Conservation (phyloP, 1,140 invertebrate species). For the Rhopalosiphum padi region DNA sequence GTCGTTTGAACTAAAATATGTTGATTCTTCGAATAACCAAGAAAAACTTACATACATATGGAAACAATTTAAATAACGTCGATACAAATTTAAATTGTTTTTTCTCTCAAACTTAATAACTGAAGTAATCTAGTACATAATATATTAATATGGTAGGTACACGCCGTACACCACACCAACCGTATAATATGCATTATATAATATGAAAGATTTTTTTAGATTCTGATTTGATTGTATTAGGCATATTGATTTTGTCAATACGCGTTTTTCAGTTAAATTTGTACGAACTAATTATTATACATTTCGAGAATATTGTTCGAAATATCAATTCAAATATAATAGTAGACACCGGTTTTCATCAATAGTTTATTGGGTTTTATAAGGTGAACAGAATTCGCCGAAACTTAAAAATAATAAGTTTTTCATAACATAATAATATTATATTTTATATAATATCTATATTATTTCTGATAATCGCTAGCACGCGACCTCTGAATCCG, state of each 20-base stretch:
- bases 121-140: too few species aligned
- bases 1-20: background rate
- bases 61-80: background rate
- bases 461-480: background rate
- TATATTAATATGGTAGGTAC: too few species aligned
- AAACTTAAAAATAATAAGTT: background rate
- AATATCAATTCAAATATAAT: background rate
- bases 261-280: background rate
- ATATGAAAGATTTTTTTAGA: background rate
- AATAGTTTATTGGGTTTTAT: background rate
- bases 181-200: too few species aligned
- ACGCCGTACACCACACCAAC: background rate
- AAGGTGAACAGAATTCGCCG: background rate
- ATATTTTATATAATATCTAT: background rate
- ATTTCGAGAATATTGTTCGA: background rate
- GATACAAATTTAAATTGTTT: background rate
- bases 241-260: background rate
- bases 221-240: too few species aligned
- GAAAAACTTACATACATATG: background rate
- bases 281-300: background rate
- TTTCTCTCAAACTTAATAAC: background rate
- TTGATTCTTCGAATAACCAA: background rate
- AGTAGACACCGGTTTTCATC: background rate
- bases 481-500: background rate
- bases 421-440: background rate